Conservation (phyloP, 2,888 invertebrate genomes). For the Euplexia lucipara region DNA sequence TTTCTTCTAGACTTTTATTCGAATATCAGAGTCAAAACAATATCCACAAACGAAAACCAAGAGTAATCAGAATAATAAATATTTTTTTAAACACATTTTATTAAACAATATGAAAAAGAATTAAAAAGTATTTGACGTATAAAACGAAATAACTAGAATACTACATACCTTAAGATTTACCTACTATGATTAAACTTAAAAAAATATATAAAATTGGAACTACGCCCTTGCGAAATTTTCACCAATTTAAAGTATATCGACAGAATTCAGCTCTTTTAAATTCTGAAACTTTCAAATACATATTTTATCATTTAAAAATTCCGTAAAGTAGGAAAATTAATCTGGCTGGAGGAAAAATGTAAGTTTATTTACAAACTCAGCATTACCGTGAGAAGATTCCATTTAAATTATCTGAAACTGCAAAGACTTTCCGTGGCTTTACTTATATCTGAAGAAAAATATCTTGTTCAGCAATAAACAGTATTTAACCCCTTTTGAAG, state of each 20-base stretch:
- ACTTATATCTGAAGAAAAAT: slow-evolving; percentile 8
- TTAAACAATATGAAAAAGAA: no score
- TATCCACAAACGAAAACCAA: no score
- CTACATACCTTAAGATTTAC: no score
- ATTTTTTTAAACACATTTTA: no score
- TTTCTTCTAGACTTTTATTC: no score
- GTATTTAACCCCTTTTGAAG: neutral
- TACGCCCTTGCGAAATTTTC: neutral
- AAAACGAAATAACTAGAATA: no score
- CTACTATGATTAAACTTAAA: no score
- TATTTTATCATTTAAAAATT: slow-evolving; percentile 16
- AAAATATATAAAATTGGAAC: no score
- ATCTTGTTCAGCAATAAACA: slow-evolving; percentile 9
- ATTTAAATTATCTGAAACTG: slow-evolving; percentile 33
- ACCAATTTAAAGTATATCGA: neutral
- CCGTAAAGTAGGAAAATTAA: slow-evolving; percentile 12
- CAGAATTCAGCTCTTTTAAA: slow-evolving; percentile 20
- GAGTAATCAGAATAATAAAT: no score
- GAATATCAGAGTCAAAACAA: no score
- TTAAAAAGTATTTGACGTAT: no score
- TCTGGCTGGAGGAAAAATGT: slow-evolving; percentile 12
- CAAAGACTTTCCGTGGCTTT: slow-evolving; percentile 2
- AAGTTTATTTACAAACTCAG: slow-evolving; percentile 6
- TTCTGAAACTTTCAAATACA: neutral
- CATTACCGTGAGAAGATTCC: slow-evolving; percentile 17